These are phyloP conservation scores for Hypomesus transpacificus DNA, from an alignment of 2,113 vertebrate genomes.

Conservation along the genomic window DNA sequence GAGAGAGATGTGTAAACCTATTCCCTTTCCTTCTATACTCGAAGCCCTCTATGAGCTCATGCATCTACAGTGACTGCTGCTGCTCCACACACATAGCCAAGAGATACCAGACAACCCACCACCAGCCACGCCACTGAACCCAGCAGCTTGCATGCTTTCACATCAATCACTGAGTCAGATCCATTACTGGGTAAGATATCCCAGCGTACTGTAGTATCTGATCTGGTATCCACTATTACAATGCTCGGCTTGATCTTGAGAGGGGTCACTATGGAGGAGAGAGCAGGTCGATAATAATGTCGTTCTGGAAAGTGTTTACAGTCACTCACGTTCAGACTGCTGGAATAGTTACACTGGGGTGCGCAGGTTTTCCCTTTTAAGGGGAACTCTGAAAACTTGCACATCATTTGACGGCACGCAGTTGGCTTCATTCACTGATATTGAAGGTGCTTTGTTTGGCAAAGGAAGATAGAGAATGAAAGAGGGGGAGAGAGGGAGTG, in stretches of 20 bases:
- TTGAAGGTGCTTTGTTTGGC: slow-evolving; percentile 19
- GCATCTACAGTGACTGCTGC: too few relatives aligned
- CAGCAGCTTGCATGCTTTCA: too few relatives aligned
- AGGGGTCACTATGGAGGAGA: slow-evolving; percentile 18
- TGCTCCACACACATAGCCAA: too few relatives aligned
- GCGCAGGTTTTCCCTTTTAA: slow-evolving; percentile 64
- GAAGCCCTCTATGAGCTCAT: too few relatives aligned
- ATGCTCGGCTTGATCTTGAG: slow-evolving; percentile 7
- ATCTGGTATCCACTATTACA: slow-evolving; percentile 39
- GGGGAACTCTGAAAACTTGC: slow-evolving; percentile 42
- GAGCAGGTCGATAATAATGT: slow-evolving; percentile 46
- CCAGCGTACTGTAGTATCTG: slow-evolving; percentile 20
- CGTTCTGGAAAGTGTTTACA: slow-evolving; percentile 61
- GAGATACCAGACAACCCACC: too few relatives aligned
- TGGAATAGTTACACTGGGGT: slow-evolving; percentile 27
- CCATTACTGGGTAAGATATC: too few relatives aligned
- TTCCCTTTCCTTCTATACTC: too few relatives aligned
- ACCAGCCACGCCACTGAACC: too few relatives aligned
- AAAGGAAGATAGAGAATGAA: slow-evolving; percentile 1
- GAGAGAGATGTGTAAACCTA: too few relatives aligned
- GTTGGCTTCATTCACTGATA: slow-evolving; percentile 26
- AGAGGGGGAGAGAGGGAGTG: background rate
- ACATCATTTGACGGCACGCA: slow-evolving; percentile 21
- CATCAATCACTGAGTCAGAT: too few relatives aligned
- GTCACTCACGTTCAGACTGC: slow-evolving; percentile 36